Conservation (phyloP, 2,888 invertebrate species). For the Amphipyra berbera region DNA sequence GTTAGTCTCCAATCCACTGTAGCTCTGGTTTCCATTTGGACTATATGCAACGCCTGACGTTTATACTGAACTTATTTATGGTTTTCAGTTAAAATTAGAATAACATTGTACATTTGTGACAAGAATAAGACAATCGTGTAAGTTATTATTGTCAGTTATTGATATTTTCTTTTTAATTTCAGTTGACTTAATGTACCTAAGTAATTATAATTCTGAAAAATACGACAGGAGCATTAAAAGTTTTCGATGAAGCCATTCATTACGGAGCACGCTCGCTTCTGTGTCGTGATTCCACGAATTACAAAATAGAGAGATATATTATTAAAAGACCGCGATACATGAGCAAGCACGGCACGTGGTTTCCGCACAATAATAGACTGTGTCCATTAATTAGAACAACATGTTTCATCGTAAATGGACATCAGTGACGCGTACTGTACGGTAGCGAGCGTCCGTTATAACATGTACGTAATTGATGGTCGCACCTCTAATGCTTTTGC, state of each 20-base stretch:
- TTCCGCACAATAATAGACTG: constrained; percentile 79
- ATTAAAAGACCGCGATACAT: constrained; percentile 37
- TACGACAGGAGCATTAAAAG: constrained; percentile 5
- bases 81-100: neutral
- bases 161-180: no score
- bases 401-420: constrained; percentile 85
- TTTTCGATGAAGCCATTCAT: constrained; percentile 15
- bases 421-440: constrained; percentile 72
- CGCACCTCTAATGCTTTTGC: constrained; percentile 50
- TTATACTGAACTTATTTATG: constrained; percentile 9
- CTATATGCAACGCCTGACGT: constrained; percentile 6
- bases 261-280: constrained; percentile 8
- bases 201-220: neutral
- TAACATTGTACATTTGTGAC: no score
- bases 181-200: no score
- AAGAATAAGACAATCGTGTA: no score
- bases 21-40: constrained; percentile 16
- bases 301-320: constrained; percentile 15
- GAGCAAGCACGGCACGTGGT: constrained; percentile 63
- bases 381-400: constrained; percentile 85
- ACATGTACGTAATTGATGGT: constrained; percentile 52
- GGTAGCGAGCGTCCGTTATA: constrained; percentile 46
- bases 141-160: no score
- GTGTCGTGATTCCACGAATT: constrained; percentile 20
- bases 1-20: constrained; percentile 10